These are phyloP conservation scores for Epizoanthus fatuus DNA, from an alignment of 92 coral and sea anemone genomes.

Conservation along the genomic window DNA sequence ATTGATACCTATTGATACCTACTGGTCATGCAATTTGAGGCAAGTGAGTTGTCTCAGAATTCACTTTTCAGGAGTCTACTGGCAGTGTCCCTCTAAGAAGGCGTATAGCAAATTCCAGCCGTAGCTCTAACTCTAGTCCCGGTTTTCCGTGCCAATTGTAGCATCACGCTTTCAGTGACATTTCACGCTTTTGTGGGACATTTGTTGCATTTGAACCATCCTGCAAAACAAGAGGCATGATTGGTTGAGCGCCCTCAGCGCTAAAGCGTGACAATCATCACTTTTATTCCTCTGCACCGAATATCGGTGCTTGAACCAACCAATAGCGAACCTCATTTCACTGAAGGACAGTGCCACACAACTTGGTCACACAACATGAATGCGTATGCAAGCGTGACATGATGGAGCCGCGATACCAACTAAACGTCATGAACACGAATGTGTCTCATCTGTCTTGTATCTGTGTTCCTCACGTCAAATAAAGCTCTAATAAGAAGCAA, in stretches of 20 bases:
- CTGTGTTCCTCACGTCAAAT: too few species aligned
- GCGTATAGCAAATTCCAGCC: too few species aligned
- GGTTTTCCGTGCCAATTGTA: conserved; percentile 18
- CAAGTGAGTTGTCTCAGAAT: too few species aligned
- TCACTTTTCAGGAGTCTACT: too few species aligned
- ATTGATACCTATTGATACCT: too few species aligned
- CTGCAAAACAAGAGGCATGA: conserved; percentile 35
- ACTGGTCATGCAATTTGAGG: too few species aligned
- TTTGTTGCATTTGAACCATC: conserved; percentile 37
- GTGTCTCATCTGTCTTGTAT: too few species aligned
- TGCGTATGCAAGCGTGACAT: conserved; percentile 21
- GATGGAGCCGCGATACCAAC: not conserved
- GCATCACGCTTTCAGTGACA: conserved; percentile 11
- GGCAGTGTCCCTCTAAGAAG: too few species aligned
- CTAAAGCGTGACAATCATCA: conserved; percentile 18
- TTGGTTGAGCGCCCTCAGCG: conserved; percentile 39
- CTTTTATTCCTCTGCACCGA: not conserved
- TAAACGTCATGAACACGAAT: too few species aligned
- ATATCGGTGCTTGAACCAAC: not conserved
- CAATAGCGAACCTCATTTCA: not conserved
- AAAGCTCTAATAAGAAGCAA: too few species aligned
- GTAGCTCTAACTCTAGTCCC: conserved; percentile 10
- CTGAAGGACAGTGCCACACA: conserved; percentile 1
- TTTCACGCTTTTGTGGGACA: conserved; percentile 23
- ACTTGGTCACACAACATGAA: not conserved